Evolutionary conservation across 1,140 invertebrate genomes (phyloP).

Genomic region (Bradysia coprophila): DNA sequence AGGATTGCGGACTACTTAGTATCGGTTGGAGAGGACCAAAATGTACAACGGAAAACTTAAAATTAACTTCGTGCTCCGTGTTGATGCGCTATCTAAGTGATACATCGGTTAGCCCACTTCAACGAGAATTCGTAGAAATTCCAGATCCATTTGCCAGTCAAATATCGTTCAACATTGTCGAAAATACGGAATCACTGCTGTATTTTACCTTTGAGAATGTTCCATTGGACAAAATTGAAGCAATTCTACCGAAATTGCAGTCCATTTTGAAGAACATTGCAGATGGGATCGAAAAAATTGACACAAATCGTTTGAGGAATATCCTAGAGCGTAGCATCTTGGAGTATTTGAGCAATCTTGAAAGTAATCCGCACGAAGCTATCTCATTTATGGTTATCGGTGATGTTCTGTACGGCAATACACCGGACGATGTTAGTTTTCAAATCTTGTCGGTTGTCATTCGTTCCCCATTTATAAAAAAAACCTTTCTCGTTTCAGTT

Average conservation of each 20-base stretch:
- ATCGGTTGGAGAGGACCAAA: slow-evolving; percentile 71
- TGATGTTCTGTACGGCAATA: slow-evolving; percentile 64
- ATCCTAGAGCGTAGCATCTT: slow-evolving; percentile 54
- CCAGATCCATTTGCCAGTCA: slow-evolving; percentile 63
- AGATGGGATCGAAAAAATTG: slow-evolving; percentile 33
- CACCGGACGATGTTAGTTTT: slow-evolving; percentile 47
- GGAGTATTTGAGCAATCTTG: slow-evolving; percentile 48
- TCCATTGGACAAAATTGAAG: slow-evolving; percentile 41
- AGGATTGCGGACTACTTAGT: slow-evolving; percentile 62
- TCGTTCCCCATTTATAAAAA: not conserved
- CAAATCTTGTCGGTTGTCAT: not conserved
- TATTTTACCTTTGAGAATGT: slow-evolving; percentile 63
- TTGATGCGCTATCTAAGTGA: slow-evolving; percentile 70
- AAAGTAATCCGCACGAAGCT: slow-evolving; percentile 55
- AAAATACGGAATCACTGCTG: slow-evolving; percentile 50
- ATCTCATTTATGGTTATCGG: slow-evolving; percentile 59
- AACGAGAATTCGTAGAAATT: slow-evolving; percentile 68
- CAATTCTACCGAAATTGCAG: slow-evolving; percentile 38
- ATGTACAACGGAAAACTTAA: slow-evolving; percentile 32
- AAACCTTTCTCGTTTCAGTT: slow-evolving; percentile 32
- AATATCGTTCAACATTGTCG: slow-evolving; percentile 44
- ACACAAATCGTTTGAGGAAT: slow-evolving; percentile 53
- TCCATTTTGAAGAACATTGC: slow-evolving; percentile 32
- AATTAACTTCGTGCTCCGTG: slow-evolving; percentile 41
- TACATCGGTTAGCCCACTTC: slow-evolving; percentile 64